Base-by-base conservation (phyloP, 2,113 vertebrate species). In the Neoarius graeffei region DNA sequence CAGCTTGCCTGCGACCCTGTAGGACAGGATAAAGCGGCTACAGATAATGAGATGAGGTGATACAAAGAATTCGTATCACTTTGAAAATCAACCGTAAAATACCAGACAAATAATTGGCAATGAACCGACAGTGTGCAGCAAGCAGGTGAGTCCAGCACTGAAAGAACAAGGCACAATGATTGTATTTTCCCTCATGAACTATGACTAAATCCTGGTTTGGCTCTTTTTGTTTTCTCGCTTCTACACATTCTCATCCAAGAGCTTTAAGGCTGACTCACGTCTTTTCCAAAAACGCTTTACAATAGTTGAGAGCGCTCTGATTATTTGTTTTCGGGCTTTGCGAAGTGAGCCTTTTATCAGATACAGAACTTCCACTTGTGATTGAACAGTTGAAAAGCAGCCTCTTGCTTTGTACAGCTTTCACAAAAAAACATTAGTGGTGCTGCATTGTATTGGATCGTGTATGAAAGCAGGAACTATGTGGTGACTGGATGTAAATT, bases 241-340 rank as follows among this genome's bases (percentile, higher is more conserved):
- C 73, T 80, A 69, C 62, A 35, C 54, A 62, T 66, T 77, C 74
- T 69, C 69, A 80, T 76, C 64, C 54, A 23, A 80, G 48, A 79
- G 87, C 85, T 89, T 89, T 83, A 64, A 42, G 27, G 19, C 25
- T 88, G 89, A 80, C 74, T 91, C 77, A 81, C 71, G 73, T 88
- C 67, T 54, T 79, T 71, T 87, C 50, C 59, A 80, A 52, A 67
- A 80, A 77, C 50, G 48, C 76, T 71, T 19, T n/a, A 71, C 59
- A 83, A 56, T 60, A 71, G 59, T 59, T 77, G 57, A 86, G 64
- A 88, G 66, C 64, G 62, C 56, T 73, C 56, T 42, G 81, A 86
- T 56, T 83, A 50, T 85, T 54, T 90, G 87, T 81, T 87, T 85
- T 84, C 7, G 7, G 54, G 19, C 48, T 85, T 74, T 81, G 1